A percentile compares a stretch with the other conserved stretches of the same genome.
phyloP scores from a whole-genome alignment of 2,888 invertebrate species.

The Tipula confusa region DNA sequence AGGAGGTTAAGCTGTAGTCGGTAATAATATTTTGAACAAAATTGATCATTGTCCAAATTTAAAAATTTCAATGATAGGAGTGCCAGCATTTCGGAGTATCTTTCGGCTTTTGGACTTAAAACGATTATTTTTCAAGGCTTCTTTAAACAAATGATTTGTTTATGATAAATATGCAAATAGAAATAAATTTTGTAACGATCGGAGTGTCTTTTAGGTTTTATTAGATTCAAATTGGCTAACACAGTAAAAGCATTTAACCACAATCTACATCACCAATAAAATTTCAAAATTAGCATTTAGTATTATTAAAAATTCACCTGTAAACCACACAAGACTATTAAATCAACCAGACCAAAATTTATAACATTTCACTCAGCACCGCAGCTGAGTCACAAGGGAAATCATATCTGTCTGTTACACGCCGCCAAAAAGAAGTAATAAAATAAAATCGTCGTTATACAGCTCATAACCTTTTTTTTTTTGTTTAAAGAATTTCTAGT shows the following conservation, averaged over 20 bases:
- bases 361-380: background rate
- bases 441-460: background rate
- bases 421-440: background rate
- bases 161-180: too few species aligned
- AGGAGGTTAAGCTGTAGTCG: too few species aligned
- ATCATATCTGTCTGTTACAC: background rate
- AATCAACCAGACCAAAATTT: background rate
- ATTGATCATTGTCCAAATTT: too few species aligned
- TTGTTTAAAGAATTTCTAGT: background rate
- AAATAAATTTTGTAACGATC: too few species aligned
- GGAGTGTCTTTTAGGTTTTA: too few species aligned
- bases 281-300: background rate
- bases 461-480: background rate
- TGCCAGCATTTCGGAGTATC: too few species aligned
- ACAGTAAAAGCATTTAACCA: background rate
- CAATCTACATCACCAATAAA: background rate
- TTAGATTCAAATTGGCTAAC: too few species aligned
- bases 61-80: too few species aligned
- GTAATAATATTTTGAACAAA: too few species aligned
- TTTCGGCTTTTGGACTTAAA: too few species aligned
- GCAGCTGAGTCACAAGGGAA: background rate
- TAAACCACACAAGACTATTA: background rate
- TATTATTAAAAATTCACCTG: background rate
- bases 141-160: too few species aligned
- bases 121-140: too few species aligned